A percentile compares a stretch with the other conserved stretches of the same genome.
Conservation (phyloP, 2,888 invertebrate species). For the Minunthozetes semirufus region DNA sequence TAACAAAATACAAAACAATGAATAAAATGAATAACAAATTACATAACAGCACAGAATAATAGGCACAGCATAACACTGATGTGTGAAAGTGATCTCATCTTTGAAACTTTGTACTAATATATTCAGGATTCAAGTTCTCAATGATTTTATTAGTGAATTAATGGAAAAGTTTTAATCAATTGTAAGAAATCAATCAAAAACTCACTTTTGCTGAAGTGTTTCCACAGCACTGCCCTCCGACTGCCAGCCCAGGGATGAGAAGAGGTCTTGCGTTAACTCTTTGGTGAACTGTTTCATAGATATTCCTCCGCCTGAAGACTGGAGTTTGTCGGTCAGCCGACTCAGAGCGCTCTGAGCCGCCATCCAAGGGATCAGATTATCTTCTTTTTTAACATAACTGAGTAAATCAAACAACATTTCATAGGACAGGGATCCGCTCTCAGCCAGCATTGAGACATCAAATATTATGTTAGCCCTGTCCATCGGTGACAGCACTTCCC, state of each 20-base stretch:
- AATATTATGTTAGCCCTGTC: slow-evolving; percentile 83
- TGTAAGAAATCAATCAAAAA: not conserved
- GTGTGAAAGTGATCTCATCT: too few species aligned
- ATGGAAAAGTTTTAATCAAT: not conserved
- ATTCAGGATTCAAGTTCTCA: too few species aligned
- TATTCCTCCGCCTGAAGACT: not conserved
- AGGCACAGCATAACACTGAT: too few species aligned
- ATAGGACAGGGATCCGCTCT: slow-evolving; percentile 57
- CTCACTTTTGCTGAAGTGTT: slow-evolving; percentile 12
- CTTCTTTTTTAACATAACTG: slow-evolving; percentile 45
- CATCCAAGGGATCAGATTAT: slow-evolving; percentile 45
- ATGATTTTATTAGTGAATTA: not conserved
- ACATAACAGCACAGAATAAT: too few species aligned
- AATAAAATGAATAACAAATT: too few species aligned
- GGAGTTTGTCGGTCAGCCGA: slow-evolving; percentile 52
- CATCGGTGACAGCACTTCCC: slow-evolving; percentile 63
- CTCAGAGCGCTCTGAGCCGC: slow-evolving; percentile 42
- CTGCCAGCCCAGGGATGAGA: slow-evolving; percentile 4
- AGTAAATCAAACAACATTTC: slow-evolving; percentile 45
- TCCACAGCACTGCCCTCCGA: not conserved
- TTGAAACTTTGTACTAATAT: too few species aligned
- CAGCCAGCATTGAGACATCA: slow-evolving; percentile 58
- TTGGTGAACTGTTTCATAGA: not conserved
- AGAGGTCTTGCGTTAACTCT: not conserved
- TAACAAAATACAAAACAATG: too few species aligned